phyloP scores from a whole-genome alignment of 2,888 invertebrate genomes.

The Meandrusa payeni region DNA sequence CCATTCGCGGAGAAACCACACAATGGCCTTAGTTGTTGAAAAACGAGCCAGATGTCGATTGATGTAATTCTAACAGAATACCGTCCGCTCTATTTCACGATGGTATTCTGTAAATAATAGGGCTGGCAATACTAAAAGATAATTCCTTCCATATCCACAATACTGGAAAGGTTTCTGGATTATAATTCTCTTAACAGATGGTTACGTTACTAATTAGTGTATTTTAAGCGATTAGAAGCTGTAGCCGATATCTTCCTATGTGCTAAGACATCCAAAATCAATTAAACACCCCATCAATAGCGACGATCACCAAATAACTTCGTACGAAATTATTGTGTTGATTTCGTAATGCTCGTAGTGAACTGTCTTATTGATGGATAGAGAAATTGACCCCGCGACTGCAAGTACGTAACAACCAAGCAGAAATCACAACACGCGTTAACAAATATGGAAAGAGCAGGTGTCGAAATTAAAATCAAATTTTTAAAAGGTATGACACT shows the following conservation, averaged over 20 bases:
- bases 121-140: no score
- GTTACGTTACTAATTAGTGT: background rate
- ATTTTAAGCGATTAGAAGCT: no score
- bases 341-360: slow-evolving; percentile 11
- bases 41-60: no score
- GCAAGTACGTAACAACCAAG: slow-evolving; percentile 61
- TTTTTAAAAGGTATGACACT: no score
- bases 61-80: no score
- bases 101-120: no score
- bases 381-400: slow-evolving; percentile 71
- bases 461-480: background rate
- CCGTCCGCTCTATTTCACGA: no score
- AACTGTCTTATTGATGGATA: slow-evolving; percentile 60
- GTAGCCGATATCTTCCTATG: slow-evolving; percentile 37
- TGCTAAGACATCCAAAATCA: slow-evolving; percentile 74
- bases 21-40: no score
- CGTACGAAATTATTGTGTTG: slow-evolving; percentile 18
- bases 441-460: slow-evolving; percentile 20
- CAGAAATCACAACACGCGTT: slow-evolving; percentile 54
- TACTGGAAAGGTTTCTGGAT: no score
- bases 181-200: no score
- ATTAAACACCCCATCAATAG: slow-evolving; percentile 68
- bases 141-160: no score
- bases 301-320: slow-evolving; percentile 25
- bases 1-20: no score